Conservation (phyloP, 2,888 invertebrate genomes). For the Sphaerophoria taeniata region DNA sequence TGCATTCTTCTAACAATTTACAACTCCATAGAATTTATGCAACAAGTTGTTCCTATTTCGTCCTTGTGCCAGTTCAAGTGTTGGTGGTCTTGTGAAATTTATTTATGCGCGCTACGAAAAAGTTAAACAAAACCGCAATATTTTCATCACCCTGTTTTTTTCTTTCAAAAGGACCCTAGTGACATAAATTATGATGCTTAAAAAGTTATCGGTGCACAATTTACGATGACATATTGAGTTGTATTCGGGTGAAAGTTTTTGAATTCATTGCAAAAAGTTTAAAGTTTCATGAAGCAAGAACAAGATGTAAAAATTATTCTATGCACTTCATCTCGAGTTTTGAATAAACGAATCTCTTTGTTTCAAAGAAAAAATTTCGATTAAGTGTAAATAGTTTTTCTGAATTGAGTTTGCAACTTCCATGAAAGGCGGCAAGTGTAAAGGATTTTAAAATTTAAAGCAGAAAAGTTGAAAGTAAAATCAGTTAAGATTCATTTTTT, state of each 20-base stretch:
- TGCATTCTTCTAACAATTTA: background rate
- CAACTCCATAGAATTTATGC: slow-evolving; percentile 57
- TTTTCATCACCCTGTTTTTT: background rate
- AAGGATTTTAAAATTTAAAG: too few relatives aligned
- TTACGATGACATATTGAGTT: slow-evolving; percentile 53
- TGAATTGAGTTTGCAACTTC: slow-evolving; percentile 13
- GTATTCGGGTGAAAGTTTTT: slow-evolving; percentile 42
- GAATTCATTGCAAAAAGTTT: slow-evolving; percentile 27
- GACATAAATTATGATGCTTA: slow-evolving; percentile 37
- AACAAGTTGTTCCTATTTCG: slow-evolving; percentile 46
- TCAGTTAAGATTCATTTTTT: too few relatives aligned
- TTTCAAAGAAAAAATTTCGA: slow-evolving; percentile 16
- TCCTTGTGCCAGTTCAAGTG: slow-evolving; percentile 15
- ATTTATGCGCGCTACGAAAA: background rate
- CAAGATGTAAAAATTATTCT: background rate
- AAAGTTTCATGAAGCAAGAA: slow-evolving; percentile 8
- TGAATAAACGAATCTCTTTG: slow-evolving; percentile 18
- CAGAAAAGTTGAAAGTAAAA: too few relatives aligned
- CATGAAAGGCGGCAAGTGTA: too few relatives aligned
- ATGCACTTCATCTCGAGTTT: background rate
- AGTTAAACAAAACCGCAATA: background rate
- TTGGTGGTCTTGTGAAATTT: slow-evolving; percentile 5
- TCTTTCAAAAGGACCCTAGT: background rate
- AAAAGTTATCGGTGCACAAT: slow-evolving; percentile 42
- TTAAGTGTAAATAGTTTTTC: slow-evolving; percentile 35